Conservation (phyloP, 92 coral and sea anemone species). For the Paramuricea clavata region DNA sequence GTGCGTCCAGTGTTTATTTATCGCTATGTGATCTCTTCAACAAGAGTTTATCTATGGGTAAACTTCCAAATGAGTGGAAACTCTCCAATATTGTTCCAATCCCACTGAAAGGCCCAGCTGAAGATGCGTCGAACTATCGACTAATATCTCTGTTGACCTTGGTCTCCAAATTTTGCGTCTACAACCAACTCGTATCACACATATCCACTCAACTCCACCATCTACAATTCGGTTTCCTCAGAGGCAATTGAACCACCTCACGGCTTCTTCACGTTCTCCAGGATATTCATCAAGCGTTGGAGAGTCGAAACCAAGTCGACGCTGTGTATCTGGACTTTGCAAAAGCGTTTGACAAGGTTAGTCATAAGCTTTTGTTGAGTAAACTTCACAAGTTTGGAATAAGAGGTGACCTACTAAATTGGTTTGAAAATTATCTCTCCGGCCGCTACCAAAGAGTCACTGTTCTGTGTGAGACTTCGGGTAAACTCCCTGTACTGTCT, state of each 20-base stretch:
- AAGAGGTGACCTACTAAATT: not conserved
- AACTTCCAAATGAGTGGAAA: constrained; percentile 47
- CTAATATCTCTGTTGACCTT: constrained; percentile 2
- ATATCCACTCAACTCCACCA: constrained; percentile 13
- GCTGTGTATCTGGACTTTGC: not conserved
- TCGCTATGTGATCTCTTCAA: constrained; percentile 49
- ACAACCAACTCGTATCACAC: constrained; percentile 10
- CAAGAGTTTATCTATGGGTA: constrained; percentile 40
- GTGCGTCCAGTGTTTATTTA: constrained; percentile 22
- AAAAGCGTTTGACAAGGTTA: constrained; percentile 5
- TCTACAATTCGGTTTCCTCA: constrained; percentile 26
- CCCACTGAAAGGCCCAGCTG: not conserved
- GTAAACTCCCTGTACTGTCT: not conserved
- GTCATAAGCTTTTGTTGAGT: not conserved
- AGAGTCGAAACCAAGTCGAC: not conserved
- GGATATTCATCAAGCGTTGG: constrained; percentile 13
- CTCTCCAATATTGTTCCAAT: constrained; percentile 29
- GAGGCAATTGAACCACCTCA: constrained; percentile 13
- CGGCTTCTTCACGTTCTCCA: constrained; percentile 23
- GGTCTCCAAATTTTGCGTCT: constrained; percentile 1
- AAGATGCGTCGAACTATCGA: constrained; percentile 12
- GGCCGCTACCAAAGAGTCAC: not conserved
- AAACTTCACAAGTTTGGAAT: constrained; percentile 18
- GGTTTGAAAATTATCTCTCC: constrained; percentile 18
- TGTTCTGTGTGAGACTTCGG: not conserved